Evolutionary conservation across 2,113 vertebrate species (phyloP).

Genomic region (Amphiprion ocellaris): DNA sequence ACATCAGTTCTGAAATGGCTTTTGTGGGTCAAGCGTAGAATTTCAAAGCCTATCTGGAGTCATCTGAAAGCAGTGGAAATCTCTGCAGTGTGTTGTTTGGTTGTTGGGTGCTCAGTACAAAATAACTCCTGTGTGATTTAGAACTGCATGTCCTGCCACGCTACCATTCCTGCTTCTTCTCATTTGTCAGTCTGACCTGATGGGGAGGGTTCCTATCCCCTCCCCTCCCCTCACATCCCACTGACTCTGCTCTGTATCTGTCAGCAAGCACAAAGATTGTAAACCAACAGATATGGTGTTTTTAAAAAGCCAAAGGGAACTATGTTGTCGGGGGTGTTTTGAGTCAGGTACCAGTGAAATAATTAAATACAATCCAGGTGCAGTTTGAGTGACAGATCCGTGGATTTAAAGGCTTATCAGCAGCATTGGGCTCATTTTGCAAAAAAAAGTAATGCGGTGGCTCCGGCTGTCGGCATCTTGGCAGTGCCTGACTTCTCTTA

Average conservation of each 20-base stretch:
- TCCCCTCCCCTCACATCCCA: not conserved
- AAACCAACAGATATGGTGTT: not conserved
- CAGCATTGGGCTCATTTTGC: not conserved
- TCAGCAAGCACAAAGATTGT: slow-evolving; percentile 1
- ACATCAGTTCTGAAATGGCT: slow-evolving; percentile 14
- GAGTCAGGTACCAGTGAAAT: not conserved
- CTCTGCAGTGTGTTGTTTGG: slow-evolving; percentile 7
- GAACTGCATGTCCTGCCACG: not conserved
- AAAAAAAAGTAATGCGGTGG: no score
- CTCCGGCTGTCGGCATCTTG: no score
- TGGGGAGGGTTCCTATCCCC: not conserved
- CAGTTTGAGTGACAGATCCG: not conserved
- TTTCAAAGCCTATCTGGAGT: slow-evolving; percentile 23
- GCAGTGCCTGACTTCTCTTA: no score
- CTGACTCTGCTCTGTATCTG: slow-evolving; percentile 7
- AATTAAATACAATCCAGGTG: not conserved
- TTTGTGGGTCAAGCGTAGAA: slow-evolving; percentile 18
- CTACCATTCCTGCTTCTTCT: slow-evolving; percentile 34
- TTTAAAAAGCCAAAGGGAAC: not conserved
- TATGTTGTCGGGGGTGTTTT: no score
- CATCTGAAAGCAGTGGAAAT: slow-evolving; percentile 15
- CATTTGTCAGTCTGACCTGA: slow-evolving; percentile 18
- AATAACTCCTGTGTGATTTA: slow-evolving; percentile 17
- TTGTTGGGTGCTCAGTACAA: not conserved
- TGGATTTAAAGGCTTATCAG: not conserved